phyloP scores from a whole-genome alignment of 1,140 invertebrate genomes.

The Magallana angulata region DNA sequence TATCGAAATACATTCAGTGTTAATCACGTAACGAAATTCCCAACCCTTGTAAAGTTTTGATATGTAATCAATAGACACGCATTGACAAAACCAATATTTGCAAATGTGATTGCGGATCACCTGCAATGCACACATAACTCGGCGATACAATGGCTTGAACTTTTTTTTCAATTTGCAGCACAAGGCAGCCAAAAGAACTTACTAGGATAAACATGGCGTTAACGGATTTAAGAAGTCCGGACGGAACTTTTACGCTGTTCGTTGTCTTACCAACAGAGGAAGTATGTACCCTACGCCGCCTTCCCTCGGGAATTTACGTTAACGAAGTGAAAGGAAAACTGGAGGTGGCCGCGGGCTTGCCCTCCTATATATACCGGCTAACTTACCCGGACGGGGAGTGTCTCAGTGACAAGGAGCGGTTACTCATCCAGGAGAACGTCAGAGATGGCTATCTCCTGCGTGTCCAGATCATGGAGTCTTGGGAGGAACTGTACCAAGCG shows the following conservation, averaged over 20 bases:
- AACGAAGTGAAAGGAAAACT: constrained; percentile 63
- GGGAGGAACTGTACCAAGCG: constrained; percentile 56
- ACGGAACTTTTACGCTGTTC: constrained; percentile 65
- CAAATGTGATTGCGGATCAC: constrained; percentile 29
- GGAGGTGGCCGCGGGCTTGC: constrained; percentile 67
- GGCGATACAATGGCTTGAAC: background rate
- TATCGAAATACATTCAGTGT: constrained; percentile 6
- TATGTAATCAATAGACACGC: constrained; percentile 31
- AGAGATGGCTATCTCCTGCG: constrained; percentile 63
- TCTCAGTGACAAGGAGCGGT: constrained; percentile 60
- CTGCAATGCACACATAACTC: background rate
- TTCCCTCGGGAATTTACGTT: constrained; percentile 65
- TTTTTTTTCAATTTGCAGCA: background rate
- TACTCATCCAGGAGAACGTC: constrained; percentile 63
- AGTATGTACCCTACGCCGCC: constrained; percentile 65
- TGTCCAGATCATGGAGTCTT: constrained; percentile 53
- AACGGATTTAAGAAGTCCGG: background rate
- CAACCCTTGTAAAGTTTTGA: constrained; percentile 10
- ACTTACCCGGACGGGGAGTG: constrained; percentile 63
- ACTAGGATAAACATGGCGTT: background rate
- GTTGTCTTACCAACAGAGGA: constrained; percentile 68
- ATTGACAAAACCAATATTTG: constrained; percentile 22
- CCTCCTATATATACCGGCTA: constrained; percentile 67
- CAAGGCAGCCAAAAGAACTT: background rate
- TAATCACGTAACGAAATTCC: constrained; percentile 21